Conservation (phyloP, 2,888 invertebrate species). For the Agrochola lota region DNA sequence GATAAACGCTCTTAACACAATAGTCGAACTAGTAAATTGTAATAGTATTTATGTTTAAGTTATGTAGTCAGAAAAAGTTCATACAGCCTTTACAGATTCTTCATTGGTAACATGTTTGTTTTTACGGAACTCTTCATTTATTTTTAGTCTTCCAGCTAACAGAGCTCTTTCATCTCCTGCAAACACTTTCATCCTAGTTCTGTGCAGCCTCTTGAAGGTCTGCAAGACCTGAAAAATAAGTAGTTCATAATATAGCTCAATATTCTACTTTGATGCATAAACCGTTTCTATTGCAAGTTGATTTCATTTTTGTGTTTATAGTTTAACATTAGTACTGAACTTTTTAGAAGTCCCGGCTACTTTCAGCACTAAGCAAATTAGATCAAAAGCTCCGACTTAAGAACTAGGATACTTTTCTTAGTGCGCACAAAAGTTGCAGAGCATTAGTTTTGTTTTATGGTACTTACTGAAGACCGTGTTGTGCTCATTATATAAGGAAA, state of each 20-base stretch:
- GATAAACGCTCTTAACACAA: not conserved
- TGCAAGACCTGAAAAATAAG: constrained; percentile 91
- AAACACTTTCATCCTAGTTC: constrained; percentile 92
- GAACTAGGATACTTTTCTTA: not conserved
- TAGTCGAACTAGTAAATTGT: not conserved
- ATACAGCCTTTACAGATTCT: constrained; percentile 92
- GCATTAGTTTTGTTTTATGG: not conserved
- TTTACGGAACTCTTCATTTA: constrained; percentile 94
- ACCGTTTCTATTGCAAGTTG: not conserved
- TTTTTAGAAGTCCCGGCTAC: not conserved
- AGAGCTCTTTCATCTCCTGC: constrained; percentile 92
- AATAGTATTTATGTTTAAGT: too few relatives aligned
- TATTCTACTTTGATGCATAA: not conserved
- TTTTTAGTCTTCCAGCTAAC: constrained; percentile 92
- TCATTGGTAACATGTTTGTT: constrained; percentile 91
- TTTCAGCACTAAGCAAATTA: not conserved
- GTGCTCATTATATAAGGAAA: constrained; percentile 58
- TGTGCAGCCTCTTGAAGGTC: constrained; percentile 93
- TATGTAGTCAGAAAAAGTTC: constrained; percentile 22
- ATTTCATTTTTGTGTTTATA: not conserved
- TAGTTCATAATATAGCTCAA: not conserved
- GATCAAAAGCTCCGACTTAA: not conserved
- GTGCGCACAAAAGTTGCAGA: not conserved
- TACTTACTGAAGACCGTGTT: constrained; percentile 67
- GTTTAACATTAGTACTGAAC: not conserved